Conservation (phyloP, 2,113 vertebrate genomes). For the Prochilodus magdalenae region DNA sequence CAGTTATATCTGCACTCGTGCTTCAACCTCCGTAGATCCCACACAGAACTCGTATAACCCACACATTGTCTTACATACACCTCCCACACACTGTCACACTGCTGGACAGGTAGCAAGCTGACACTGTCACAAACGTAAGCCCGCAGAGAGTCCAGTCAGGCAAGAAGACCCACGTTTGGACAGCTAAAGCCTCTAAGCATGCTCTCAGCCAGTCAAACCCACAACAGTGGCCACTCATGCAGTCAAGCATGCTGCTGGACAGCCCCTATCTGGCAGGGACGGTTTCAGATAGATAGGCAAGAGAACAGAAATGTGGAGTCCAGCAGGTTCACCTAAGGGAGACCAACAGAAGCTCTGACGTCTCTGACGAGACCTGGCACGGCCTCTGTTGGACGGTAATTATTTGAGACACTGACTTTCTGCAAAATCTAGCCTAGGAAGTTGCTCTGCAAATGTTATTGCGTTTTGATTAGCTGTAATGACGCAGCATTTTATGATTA, state of each 20-base stretch:
- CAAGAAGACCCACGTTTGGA: conserved; percentile 23
- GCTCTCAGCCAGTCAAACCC: conserved; percentile 1
- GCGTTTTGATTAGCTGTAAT: neutral
- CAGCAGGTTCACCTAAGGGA: conserved; percentile 7
- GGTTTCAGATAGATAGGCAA: conserved; percentile 41
- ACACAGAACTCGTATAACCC: neutral
- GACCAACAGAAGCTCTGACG: conserved; percentile 12
- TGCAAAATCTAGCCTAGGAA: neutral
- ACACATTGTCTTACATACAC: neutral
- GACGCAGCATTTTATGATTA: neutral
- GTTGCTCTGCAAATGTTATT: neutral
- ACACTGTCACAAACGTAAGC: conserved; percentile 33
- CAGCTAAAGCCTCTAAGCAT: conserved; percentile 32
- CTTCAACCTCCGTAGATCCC: neutral
- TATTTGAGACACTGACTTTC: neutral
- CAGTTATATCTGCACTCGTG: neutral
- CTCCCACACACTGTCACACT: conserved; percentile 21
- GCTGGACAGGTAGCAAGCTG: conserved; percentile 42
- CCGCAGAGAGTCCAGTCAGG: conserved; percentile 22
- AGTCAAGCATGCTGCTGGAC: conserved; percentile 24
- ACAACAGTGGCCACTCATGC: conserved; percentile 26
- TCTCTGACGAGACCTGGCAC: neutral
- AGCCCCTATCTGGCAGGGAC: neutral
- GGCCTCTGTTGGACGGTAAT: neutral
- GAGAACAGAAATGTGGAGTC: conserved; percentile 21